Conservation (phyloP, 2,113 vertebrate genomes). For the Chamaetylas fuelleborni region DNA sequence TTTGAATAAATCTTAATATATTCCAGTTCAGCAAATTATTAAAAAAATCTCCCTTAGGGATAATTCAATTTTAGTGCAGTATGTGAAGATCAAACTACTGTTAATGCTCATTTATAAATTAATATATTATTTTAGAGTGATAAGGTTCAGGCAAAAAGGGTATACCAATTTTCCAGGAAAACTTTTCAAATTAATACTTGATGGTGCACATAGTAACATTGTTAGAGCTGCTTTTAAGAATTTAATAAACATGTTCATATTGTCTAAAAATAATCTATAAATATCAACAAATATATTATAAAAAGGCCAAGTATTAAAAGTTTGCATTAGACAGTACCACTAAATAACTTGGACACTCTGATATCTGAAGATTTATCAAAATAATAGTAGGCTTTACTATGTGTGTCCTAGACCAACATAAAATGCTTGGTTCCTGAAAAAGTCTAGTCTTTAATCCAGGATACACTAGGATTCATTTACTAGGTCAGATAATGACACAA, state of each 20-base stretch:
- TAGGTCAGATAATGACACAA: background rate
- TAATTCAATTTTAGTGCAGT: background rate
- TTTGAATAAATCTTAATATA: background rate
- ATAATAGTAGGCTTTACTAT: background rate
- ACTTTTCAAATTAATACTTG: background rate
- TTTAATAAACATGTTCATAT: background rate
- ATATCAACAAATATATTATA: background rate
- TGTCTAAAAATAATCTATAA: background rate
- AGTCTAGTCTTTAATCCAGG: background rate
- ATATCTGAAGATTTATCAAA: background rate
- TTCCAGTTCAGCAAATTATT: background rate
- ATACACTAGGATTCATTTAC: background rate
- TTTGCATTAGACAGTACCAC: background rate
- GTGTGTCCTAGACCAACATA: background rate
- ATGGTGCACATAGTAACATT: background rate
- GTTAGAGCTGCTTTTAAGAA: background rate
- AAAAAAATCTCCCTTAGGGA: background rate
- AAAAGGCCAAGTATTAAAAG: background rate
- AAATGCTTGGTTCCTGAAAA: background rate
- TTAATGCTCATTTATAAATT: background rate
- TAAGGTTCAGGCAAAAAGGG: background rate
- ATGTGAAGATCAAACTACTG: background rate
- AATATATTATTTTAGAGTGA: background rate
- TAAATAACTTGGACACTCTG: background rate
- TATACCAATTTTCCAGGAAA: background rate